Conservation (phyloP, 2,888 invertebrate species). For the Apamea crenata region DNA sequence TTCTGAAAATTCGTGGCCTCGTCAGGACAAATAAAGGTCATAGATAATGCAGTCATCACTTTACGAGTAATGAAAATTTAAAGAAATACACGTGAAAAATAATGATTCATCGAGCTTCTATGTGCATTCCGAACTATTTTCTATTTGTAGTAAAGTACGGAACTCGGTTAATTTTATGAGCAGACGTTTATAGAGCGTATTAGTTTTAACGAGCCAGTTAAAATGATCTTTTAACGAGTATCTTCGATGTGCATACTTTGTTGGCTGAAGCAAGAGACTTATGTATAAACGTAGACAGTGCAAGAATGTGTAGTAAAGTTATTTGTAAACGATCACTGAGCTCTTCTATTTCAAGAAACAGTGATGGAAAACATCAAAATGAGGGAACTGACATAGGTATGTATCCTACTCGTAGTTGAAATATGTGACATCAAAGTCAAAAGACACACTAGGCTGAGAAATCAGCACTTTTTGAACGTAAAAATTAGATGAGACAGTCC, state of each 20-base stretch:
- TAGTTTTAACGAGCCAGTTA: slow-evolving; percentile 39
- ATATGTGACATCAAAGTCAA: background rate
- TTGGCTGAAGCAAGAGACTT: background rate
- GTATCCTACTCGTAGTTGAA: too few species aligned
- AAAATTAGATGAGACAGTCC: background rate
- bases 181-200: slow-evolving; percentile 18
- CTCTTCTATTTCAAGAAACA: background rate
- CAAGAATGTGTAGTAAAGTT: background rate
- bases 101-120: slow-evolving; percentile 30
- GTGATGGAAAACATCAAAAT: background rate
- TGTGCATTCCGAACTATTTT: slow-evolving; percentile 10
- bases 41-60: slow-evolving; percentile 18
- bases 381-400: background rate
- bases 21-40: slow-evolving; percentile 14
- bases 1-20: slow-evolving; percentile 31
- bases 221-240: slow-evolving; percentile 26
- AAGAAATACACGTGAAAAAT: slow-evolving; percentile 18
- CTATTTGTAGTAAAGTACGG: slow-evolving; percentile 20
- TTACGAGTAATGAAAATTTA: slow-evolving; percentile 21
- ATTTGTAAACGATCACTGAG: background rate
- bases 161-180: slow-evolving; percentile 35
- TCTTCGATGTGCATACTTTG: slow-evolving; percentile 25
- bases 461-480: background rate
- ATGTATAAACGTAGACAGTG: background rate
- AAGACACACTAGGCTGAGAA: background rate